phyloP scores from a whole-genome alignment of 2,797 vertebrate genomes.

The Kryptopterus vitreolus region DNA sequence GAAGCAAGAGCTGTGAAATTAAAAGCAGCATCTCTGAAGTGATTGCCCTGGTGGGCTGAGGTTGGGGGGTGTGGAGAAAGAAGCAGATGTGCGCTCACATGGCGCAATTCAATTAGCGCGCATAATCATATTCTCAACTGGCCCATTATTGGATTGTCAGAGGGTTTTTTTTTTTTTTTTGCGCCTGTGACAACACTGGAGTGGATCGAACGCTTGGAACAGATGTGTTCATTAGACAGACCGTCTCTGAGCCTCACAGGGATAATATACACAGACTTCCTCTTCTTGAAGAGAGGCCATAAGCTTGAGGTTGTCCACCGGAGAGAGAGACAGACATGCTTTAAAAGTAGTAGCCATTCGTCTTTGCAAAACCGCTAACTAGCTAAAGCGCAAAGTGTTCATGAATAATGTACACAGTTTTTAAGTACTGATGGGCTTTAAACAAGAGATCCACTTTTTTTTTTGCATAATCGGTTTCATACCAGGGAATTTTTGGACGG shows the following conservation, averaged over 20 bases:
- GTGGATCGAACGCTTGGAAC: conserved; percentile 29
- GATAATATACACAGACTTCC: conserved; percentile 14
- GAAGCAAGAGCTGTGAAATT: conserved; percentile 73
- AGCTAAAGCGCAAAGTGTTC: neutral
- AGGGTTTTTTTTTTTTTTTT: conserved; percentile 17
- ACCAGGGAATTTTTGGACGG: too few species aligned
- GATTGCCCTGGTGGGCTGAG: conserved; percentile 62
- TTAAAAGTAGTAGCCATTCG: neutral
- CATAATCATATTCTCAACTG: conserved; percentile 68
- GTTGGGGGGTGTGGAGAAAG: conserved; percentile 42
- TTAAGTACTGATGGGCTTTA: too few species aligned
- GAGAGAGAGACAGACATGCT: neutral
- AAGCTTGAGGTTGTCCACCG: neutral
- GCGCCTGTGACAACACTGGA: conserved; percentile 33
- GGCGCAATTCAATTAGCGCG: conserved; percentile 71
- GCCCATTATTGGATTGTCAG: conserved; percentile 62
- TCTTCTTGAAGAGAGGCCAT: conserved; percentile 14
- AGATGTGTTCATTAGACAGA: conserved; percentile 69
- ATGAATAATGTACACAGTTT: too few species aligned
- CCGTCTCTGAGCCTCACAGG: neutral
- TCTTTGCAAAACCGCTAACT: neutral
- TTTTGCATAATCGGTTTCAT: too few species aligned
- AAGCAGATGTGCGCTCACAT: conserved; percentile 52
- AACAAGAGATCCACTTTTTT: too few species aligned
- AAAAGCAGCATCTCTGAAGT: conserved; percentile 65